These are phyloP conservation scores for Myiagra hebetior DNA, from an alignment of 2,113 vertebrate species.

Conservation along the genomic window DNA sequence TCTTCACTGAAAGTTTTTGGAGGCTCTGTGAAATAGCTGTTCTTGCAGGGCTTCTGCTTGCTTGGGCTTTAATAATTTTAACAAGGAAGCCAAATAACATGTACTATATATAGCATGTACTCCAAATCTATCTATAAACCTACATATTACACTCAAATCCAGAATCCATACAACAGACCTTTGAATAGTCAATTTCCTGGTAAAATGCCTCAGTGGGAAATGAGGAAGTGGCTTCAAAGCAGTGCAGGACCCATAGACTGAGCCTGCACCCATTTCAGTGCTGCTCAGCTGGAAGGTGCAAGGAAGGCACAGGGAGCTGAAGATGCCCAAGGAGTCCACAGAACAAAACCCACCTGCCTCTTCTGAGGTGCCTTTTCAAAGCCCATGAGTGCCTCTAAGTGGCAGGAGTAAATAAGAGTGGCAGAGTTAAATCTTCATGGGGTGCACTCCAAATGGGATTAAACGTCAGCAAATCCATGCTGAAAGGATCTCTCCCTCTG, in stretches of 20 bases:
- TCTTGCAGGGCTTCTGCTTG: neutral
- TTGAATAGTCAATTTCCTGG: neutral
- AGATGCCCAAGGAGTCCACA: neutral
- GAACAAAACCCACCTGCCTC: constrained; percentile 44
- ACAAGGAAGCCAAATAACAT: neutral
- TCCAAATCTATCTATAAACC: neutral
- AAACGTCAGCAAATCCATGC: neutral
- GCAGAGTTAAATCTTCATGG: neutral
- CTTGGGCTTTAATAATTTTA: neutral
- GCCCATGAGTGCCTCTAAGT: constrained; percentile 26
- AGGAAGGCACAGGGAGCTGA: neutral
- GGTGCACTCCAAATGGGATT: neutral
- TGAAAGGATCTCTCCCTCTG: neutral
- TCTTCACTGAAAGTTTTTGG: neutral
- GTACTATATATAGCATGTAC: neutral
- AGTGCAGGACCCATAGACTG: neutral
- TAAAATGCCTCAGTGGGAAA: neutral
- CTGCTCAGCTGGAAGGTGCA: neutral
- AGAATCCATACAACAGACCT: neutral
- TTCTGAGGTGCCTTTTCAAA: neutral
- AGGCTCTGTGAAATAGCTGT: neutral
- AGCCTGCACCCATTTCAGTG: neutral
- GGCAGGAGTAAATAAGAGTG: neutral
- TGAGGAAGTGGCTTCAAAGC: neutral
- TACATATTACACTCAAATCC: neutral